These are phyloP conservation scores for Carpatolechia fugitivella DNA, from an alignment of 2,888 invertebrate species.

Conservation along the genomic window DNA sequence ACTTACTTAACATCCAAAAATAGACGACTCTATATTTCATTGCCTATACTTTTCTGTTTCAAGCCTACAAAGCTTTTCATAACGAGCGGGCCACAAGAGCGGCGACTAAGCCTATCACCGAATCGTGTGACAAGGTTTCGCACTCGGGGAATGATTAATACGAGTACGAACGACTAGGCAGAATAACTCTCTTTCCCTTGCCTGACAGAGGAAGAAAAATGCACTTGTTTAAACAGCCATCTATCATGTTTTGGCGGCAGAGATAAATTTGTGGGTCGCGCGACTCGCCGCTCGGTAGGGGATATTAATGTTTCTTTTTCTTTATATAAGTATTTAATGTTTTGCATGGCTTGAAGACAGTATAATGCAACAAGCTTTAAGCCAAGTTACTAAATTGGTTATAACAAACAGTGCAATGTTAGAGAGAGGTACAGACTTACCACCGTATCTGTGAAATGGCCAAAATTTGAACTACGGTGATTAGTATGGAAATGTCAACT, in stretches of 20 bases:
- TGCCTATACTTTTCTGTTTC: constrained; percentile 19
- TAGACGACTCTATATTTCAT: no score
- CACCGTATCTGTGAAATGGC: no score
- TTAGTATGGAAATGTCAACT: no score
- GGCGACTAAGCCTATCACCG: constrained; percentile 14
- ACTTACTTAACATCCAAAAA: no score
- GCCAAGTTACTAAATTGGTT: no score
- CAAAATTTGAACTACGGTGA: no score
- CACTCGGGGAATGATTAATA: constrained; percentile 71
- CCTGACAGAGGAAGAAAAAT: constrained; percentile 34
- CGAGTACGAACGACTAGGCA: constrained; percentile 34
- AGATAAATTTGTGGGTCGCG: not conserved
- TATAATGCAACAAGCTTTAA: no score
- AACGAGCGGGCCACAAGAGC: not conserved
- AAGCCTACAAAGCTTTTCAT: not conserved
- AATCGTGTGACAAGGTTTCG: constrained; percentile 53
- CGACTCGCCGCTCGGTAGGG: not conserved
- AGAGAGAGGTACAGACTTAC: no score
- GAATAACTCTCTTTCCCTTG: constrained; percentile 32
- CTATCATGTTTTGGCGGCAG: constrained; percentile 31
- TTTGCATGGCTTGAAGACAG: no score
- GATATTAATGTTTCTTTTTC: no score
- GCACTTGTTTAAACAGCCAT: constrained; percentile 46
- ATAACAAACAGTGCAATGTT: no score
- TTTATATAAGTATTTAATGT: no score